Conservation (phyloP, 2,888 invertebrate genomes). For the Idaea straminata region DNA sequence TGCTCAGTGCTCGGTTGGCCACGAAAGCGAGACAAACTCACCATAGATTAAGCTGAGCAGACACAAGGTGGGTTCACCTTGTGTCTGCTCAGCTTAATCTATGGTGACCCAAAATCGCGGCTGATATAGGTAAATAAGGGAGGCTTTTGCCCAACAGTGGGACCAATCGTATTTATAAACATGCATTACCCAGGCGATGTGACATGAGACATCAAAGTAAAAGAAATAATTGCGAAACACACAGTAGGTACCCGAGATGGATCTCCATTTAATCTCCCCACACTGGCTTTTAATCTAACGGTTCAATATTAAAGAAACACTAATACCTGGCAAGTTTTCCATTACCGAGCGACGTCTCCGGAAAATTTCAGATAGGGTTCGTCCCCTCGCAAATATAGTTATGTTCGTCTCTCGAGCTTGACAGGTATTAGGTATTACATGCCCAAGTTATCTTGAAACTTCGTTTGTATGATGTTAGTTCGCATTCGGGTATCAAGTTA, state of each 20-base stretch:
- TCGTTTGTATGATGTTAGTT: too few species aligned
- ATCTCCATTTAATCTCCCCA: neutral
- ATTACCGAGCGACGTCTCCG: conserved; percentile 7
- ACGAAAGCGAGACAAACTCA: too few species aligned
- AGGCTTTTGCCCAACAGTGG: too few species aligned
- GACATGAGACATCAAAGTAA: neutral
- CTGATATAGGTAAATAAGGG: too few species aligned
- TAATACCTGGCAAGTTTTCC: conserved; percentile 12
- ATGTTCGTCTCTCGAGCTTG: conserved; percentile 4
- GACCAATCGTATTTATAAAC: too few species aligned
- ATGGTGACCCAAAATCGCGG: too few species aligned
- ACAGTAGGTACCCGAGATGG: neutral
- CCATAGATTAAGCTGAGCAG: too few species aligned
- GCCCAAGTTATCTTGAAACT: too few species aligned
- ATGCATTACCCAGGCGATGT: neutral
- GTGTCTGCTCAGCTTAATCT: too few species aligned
- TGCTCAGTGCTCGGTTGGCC: too few species aligned
- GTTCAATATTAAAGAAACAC: neutral
- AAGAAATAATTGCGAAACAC: neutral
- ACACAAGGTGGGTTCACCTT: too few species aligned
- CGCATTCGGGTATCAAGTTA: too few species aligned
- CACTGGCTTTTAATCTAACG: neutral
- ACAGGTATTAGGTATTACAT: conserved; percentile 5
- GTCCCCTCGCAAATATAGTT: conserved; percentile 12
- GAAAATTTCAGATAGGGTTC: conserved; percentile 5